A percentile compares a stretch with the other conserved stretches of the same genome.
Conservation (phyloP, 2,888 invertebrate genomes). For the Lathronympha strigana region DNA sequence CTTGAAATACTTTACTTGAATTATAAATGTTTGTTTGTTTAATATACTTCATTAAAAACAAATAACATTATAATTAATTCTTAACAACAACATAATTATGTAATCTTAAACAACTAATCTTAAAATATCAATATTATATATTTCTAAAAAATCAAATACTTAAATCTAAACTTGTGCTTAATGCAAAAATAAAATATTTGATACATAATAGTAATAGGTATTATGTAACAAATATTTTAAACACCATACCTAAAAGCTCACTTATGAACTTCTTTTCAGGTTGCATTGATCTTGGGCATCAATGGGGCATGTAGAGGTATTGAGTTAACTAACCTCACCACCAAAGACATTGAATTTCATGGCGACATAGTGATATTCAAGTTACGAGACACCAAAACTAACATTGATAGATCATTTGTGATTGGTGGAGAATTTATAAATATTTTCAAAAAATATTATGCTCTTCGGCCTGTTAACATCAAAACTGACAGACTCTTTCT, state of each 20-base stretch:
- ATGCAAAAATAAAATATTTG: neutral
- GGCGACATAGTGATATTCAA: slow-evolving; percentile 29
- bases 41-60: no score
- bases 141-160: no score
- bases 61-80: no score
- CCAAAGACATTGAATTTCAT: slow-evolving; percentile 9
- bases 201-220: neutral
- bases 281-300: slow-evolving; percentile 25
- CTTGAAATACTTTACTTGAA: no score
- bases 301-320: slow-evolving; percentile 19
- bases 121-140: no score
- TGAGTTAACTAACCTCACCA: slow-evolving; percentile 19
- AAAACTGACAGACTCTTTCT: slow-evolving; percentile 36
- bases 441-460: slow-evolving; percentile 36
- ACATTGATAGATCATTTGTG: slow-evolving; percentile 36
- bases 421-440: slow-evolving; percentile 29
- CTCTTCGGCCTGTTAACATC: slow-evolving; percentile 25
- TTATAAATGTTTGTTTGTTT: no score
- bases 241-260: neutral
- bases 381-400: slow-evolving; percentile 11
- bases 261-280: slow-evolving; percentile 26
- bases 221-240: neutral
- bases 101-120: no score
- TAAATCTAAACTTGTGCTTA: no score
- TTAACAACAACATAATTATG: no score